Conservation (phyloP, 2,797 vertebrate species). For the Alectoris magna region DNA sequence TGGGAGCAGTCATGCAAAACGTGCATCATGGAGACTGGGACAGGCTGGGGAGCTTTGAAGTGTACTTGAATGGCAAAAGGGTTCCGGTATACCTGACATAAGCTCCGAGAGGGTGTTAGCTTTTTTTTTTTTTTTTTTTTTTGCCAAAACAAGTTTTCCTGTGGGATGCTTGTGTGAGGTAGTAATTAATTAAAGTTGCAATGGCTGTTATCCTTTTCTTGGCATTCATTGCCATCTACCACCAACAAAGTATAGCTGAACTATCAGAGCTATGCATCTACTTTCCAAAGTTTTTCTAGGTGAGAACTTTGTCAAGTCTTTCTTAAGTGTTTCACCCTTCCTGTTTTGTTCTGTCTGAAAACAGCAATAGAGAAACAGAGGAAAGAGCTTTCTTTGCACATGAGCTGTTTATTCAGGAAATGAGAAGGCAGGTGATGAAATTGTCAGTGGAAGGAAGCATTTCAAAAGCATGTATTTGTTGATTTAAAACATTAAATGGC, state of each 20-base stretch:
- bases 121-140: not conserved
- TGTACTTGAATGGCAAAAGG: not conserved
- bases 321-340: not conserved
- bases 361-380: not conserved
- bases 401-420: slow-evolving; percentile 33
- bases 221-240: not conserved
- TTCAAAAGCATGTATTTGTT: slow-evolving; percentile 11
- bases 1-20: not conserved
- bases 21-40: not conserved
- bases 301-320: not conserved
- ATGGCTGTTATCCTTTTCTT: not conserved
- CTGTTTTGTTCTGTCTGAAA: not conserved
- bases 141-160: not conserved
- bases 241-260: not conserved
- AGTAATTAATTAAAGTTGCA: not conserved
- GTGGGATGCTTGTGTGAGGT: not conserved
- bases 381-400: not conserved
- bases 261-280: not conserved
- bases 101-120: not conserved
- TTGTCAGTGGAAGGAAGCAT: slow-evolving; percentile 1
- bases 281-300: not conserved
- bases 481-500: not conserved
- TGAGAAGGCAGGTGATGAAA: slow-evolving; percentile 53
- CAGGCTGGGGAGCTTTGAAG: not conserved
- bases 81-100: not conserved